These are phyloP conservation scores for Oryctes rhinoceros DNA, from an alignment of 1,140 invertebrate genomes.

Conservation along the genomic window DNA sequence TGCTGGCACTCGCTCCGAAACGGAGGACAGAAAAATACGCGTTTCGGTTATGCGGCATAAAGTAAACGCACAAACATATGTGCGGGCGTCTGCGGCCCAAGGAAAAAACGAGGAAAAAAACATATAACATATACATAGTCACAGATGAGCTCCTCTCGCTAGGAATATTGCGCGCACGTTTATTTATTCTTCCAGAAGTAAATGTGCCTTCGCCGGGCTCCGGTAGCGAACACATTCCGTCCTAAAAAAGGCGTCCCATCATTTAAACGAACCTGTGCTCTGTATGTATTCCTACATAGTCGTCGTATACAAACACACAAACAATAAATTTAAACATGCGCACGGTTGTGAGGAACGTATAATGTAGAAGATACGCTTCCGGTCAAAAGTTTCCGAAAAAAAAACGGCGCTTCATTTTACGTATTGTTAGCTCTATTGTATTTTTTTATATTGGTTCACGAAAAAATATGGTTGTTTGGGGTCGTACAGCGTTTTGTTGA, in stretches of 20 bases:
- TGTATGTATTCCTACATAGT: not conserved
- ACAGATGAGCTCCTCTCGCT: conserved; percentile 2
- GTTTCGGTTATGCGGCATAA: conserved; percentile 17
- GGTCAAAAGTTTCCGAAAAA: not conserved
- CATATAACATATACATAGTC: conserved; percentile 4
- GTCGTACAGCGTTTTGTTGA: too few relatives aligned
- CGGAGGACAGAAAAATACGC: not conserved
- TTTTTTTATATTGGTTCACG: not conserved
- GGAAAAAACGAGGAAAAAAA: not conserved
- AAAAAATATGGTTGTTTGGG: too few relatives aligned
- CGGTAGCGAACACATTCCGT: conserved; percentile 5
- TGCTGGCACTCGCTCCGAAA: not conserved
- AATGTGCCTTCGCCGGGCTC: not conserved
- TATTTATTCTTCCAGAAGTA: conserved; percentile 11
- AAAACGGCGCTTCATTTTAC: not conserved
- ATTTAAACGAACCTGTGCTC: conserved; percentile 8
- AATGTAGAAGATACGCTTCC: not conserved
- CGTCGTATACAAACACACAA: conserved; percentile 14
- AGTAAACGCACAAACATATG: conserved; percentile 18
- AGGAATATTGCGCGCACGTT: conserved; percentile 20
- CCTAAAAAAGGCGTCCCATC: conserved; percentile 17
- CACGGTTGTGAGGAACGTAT: not conserved
- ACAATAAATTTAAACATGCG: conserved; percentile 22
- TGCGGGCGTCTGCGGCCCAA: not conserved
- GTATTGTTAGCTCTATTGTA: not conserved